A percentile compares a stretch with the other conserved stretches of the same genome.
Conservation (phyloP, 2,113 vertebrate species). For the Onychostruthus taczanowskii region DNA sequence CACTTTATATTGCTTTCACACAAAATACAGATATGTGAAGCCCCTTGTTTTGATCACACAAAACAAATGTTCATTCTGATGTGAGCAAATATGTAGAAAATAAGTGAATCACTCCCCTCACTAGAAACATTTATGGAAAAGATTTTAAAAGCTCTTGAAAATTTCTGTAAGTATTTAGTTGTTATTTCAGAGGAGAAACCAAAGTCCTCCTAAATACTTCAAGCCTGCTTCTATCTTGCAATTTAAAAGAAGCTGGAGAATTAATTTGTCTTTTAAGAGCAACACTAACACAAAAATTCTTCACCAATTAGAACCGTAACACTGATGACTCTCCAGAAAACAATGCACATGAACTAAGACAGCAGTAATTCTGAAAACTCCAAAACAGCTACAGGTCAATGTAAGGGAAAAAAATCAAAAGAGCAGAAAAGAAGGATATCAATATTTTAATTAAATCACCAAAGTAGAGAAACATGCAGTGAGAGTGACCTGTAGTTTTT, state of each 20-base stretch:
- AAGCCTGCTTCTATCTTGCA: background rate
- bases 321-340: background rate
- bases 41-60: background rate
- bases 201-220: background rate
- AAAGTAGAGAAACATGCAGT: background rate
- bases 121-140: background rate
- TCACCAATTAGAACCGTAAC: background rate
- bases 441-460: background rate
- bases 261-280: background rate
- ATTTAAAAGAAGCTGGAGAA: background rate
- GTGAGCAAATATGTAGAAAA: background rate
- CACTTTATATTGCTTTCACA: background rate
- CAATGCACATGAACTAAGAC: fast-evolving
- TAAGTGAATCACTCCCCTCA: background rate
- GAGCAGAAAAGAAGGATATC: background rate
- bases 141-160: background rate
- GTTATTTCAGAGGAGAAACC: background rate
- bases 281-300: background rate
- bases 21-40: background rate
- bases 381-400: background rate
- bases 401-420: background rate
- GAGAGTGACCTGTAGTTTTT: background rate
- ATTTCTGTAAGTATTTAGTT: background rate
- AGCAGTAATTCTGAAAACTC: background rate
- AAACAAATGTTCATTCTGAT: background rate